Evolutionary conservation across 2,113 vertebrate genomes (phyloP).

Genomic region (Thunnus maccoyii): DNA sequence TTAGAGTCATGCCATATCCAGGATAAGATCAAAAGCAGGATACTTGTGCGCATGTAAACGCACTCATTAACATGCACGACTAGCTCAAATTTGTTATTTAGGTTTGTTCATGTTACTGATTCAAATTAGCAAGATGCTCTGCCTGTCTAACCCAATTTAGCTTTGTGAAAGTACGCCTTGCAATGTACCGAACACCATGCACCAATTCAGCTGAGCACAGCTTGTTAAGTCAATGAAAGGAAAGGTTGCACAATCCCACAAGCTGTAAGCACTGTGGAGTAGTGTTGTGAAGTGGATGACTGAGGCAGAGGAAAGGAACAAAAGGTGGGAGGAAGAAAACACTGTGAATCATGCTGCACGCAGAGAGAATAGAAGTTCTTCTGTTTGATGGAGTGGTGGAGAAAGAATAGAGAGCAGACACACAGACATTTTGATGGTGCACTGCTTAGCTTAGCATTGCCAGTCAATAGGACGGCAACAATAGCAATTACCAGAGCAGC

Average conservation of each 20-base stretch:
- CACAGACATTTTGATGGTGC: conserved; percentile 17
- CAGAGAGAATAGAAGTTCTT: conserved; percentile 7
- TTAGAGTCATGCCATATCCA: too few species aligned
- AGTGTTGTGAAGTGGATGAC: conserved; percentile 45
- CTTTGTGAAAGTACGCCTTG: too few species aligned
- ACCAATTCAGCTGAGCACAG: conserved; percentile 5
- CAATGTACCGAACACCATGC: background rate
- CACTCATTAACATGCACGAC: too few species aligned
- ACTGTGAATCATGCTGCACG: conserved; percentile 37
- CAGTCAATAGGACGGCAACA: conserved; percentile 10
- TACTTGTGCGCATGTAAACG: too few species aligned
- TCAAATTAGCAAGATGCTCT: conserved; percentile 1
- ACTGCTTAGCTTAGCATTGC: conserved; percentile 5
- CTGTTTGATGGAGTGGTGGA: conserved; percentile 45
- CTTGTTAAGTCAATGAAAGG: conserved; percentile 36
- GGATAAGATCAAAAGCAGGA: too few species aligned
- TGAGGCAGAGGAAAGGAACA: conserved; percentile 39
- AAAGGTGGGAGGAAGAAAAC: conserved; percentile 48
- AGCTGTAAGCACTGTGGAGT: conserved; percentile 18
- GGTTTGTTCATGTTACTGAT: background rate
- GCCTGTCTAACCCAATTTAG: background rate
- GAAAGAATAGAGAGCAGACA: conserved; percentile 18
- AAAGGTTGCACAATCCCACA: conserved; percentile 39
- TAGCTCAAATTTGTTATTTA: too few species aligned
- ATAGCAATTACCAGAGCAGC: conserved; percentile 10